Evolutionary conservation across 2,888 invertebrate genomes (phyloP).

Genomic region (Mythimna impura): DNA sequence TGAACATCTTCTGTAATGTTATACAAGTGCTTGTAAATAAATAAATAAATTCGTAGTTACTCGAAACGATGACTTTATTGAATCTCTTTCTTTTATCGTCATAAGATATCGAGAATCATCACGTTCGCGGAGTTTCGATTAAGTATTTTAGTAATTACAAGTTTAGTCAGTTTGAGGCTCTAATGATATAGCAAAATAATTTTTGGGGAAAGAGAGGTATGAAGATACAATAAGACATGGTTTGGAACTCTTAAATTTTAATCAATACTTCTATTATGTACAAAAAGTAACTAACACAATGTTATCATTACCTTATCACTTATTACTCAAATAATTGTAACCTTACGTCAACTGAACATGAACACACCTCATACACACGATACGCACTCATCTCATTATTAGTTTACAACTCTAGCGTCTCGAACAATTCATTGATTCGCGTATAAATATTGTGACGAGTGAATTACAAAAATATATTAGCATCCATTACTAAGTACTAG

Average conservation of each 20-base stretch:
- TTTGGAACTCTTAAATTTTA: conserved; percentile 64
- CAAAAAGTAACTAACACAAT: conserved; percentile 68
- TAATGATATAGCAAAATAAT: background rate
- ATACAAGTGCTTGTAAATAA: no score
- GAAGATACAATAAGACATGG: conserved; percentile 9
- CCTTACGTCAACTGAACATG: conserved; percentile 37
- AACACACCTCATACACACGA: conserved; percentile 56
- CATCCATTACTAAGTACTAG: conserved; percentile 49
- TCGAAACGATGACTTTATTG: no score
- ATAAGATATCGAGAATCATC: no score
- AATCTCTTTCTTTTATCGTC: no score
- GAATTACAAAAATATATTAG: conserved; percentile 58
- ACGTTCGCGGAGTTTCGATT: no score
- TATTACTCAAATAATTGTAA: conserved; percentile 50
- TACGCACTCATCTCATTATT: conserved; percentile 33
- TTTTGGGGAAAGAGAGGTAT: background rate
- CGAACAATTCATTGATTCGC: conserved; percentile 28
- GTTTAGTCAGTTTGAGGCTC: no score
- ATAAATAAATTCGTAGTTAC: no score
- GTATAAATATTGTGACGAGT: conserved; percentile 31
- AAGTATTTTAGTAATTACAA: background rate
- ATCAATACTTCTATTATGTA: conserved; percentile 71
- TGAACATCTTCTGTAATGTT: no score
- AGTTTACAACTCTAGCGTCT: conserved; percentile 29
- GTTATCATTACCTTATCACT: conserved; percentile 55